Evolutionary conservation across 2,888 invertebrate species (phyloP).

Genomic region (Plagiodera versicolora): DNA sequence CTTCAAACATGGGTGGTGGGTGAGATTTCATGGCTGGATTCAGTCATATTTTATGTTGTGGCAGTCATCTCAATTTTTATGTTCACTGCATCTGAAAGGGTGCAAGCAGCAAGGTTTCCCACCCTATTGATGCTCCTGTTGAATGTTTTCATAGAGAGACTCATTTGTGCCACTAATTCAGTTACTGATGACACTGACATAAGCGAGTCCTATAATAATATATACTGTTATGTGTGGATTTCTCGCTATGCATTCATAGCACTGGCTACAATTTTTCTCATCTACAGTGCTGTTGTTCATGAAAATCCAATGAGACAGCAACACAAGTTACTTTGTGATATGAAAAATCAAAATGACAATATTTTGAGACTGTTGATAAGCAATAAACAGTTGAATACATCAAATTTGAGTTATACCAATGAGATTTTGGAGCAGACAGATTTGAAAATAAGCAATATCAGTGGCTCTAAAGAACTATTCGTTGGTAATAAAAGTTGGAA

Average conservation of each 20-base stretch:
- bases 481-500: neutral
- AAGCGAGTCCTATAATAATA: constrained; percentile 45
- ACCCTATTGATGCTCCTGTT: constrained; percentile 58
- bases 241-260: constrained; percentile 53
- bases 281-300: constrained; percentile 49
- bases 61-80: constrained; percentile 59
- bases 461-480: neutral
- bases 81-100: constrained; percentile 60
- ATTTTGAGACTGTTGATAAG: constrained; percentile 36
- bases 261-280: constrained; percentile 47
- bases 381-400: constrained; percentile 20
- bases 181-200: neutral
- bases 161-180: constrained; percentile 40
- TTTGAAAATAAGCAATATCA: neutral
- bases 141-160: constrained; percentile 58
- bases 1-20: constrained; percentile 65
- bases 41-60: constrained; percentile 62
- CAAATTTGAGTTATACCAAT: constrained; percentile 23
- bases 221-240: constrained; percentile 55
- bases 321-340: constrained; percentile 52
- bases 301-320: constrained; percentile 54
- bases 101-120: constrained; percentile 60
- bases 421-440: constrained; percentile 10
- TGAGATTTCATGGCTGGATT: constrained; percentile 66
- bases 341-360: constrained; percentile 50